Percentiles rank a stretch among this genome's conserved stretches.
Evolutionary conservation across 92 coral and sea anemone genomes (phyloP).

Genomic region (Palythoa grandiflora): DNA sequence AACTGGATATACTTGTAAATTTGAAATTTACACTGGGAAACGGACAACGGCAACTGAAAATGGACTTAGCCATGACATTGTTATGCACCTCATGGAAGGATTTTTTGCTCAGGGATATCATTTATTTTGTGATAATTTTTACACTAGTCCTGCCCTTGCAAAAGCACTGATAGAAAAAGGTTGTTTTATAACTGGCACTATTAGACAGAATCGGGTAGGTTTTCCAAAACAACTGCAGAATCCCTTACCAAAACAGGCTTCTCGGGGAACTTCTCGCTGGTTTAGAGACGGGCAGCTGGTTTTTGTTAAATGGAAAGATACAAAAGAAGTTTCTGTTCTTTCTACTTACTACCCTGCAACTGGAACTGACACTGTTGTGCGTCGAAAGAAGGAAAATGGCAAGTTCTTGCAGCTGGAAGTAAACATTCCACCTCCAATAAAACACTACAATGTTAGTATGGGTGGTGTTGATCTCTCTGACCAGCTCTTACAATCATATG

Average conservation of each 20-base stretch:
- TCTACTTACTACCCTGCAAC: slow-evolving; percentile 51
- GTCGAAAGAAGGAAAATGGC: slow-evolving; percentile 45
- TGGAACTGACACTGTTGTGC: slow-evolving; percentile 18
- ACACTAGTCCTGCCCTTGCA: slow-evolving; percentile 6
- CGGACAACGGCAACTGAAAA: slow-evolving; percentile 33
- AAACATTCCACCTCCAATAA: slow-evolving; percentile 52
- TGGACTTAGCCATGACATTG: slow-evolving; percentile 61
- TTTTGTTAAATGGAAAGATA: slow-evolving; percentile 57
- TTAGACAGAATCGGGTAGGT: background rate
- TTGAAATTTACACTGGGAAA: slow-evolving; percentile 54
- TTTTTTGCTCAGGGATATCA: slow-evolving; percentile 61
- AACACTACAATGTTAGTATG: slow-evolving; percentile 39
- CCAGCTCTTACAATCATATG: slow-evolving; percentile 56
- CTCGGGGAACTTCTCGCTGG: slow-evolving; percentile 53
- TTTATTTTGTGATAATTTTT: slow-evolving; percentile 35
- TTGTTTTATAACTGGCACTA: slow-evolving; percentile 15
- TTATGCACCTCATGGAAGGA: slow-evolving; percentile 48
- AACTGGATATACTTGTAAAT: slow-evolving; percentile 61
- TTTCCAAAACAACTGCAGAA: slow-evolving; percentile 22
- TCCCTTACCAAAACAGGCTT: slow-evolving; percentile 28
- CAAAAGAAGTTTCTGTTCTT: slow-evolving; percentile 53
- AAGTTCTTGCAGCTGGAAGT: slow-evolving; percentile 3
- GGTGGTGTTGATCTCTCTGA: slow-evolving; percentile 44
- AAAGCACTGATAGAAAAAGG: slow-evolving; percentile 8
- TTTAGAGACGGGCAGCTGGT: slow-evolving; percentile 27